Conservation (phyloP, 2,797 vertebrate genomes). For the Uromys caudimaculatus region DNA sequence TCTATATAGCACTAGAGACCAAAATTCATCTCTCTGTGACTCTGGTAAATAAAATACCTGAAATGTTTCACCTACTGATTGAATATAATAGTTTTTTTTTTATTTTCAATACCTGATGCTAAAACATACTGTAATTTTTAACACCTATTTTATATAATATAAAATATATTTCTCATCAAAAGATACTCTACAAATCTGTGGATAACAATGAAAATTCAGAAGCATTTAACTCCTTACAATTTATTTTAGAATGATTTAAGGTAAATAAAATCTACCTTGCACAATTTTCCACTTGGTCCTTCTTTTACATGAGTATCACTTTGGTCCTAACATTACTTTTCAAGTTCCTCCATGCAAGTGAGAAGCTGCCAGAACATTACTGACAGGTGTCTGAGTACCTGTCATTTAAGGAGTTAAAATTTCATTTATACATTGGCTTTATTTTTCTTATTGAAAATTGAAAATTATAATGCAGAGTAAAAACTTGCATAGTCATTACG, state of each 20-base stretch:
- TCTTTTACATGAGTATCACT: constrained; percentile 33
- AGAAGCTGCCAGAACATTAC: not conserved
- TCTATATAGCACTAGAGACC: not conserved
- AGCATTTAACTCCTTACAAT: constrained; percentile 11
- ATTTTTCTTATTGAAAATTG: constrained; percentile 31
- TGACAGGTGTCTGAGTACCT: not conserved
- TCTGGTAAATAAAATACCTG: not conserved
- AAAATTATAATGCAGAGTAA: not conserved
- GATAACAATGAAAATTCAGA: not conserved
- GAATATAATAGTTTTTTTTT: constrained; percentile 30
- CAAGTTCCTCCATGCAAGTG: constrained; percentile 1
- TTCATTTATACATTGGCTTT: not conserved
- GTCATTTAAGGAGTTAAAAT: constrained; percentile 6
- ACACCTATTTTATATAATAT: not conserved
- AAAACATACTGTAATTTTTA: not conserved
- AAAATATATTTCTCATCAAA: constrained; percentile 34
- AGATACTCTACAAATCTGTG: constrained; percentile 35
- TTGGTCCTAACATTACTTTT: constrained; percentile 30
- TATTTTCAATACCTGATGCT: not conserved
- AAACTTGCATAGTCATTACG: not conserved
- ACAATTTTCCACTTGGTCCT: not conserved
- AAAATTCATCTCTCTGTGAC: constrained; percentile 40
- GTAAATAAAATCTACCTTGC: not conserved
- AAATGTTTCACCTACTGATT: not conserved
- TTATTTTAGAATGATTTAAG: constrained; percentile 47